A percentile compares a stretch with the other conserved stretches of the same genome.
These are phyloP conservation scores for Cistogaster globosa DNA, from an alignment of 2,888 invertebrate genomes.

Conservation along the genomic window DNA sequence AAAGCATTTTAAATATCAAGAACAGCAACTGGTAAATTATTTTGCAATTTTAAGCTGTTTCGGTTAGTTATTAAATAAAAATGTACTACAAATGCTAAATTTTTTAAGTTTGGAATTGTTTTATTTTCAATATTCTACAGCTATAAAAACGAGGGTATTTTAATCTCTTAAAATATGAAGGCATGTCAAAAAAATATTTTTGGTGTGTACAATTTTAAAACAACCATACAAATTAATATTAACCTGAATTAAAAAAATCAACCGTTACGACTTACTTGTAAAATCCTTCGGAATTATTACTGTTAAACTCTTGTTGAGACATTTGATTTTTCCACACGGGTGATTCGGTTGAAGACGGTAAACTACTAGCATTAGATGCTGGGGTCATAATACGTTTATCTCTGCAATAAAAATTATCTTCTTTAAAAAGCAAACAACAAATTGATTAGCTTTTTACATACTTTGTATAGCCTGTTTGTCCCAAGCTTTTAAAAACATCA, in stretches of 20 bases:
- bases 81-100: too few relatives aligned
- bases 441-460: slow-evolving; percentile 11
- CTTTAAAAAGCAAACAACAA: background rate
- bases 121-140: too few relatives aligned
- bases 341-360: slow-evolving; percentile 82
- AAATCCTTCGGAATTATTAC: slow-evolving; percentile 82
- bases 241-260: background rate
- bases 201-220: too few relatives aligned
- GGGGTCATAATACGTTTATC: slow-evolving; percentile 82
- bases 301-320: slow-evolving; percentile 82
- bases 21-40: too few relatives aligned
- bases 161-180: too few relatives aligned
- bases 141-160: too few relatives aligned
- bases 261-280: slow-evolving; percentile 76
- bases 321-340: slow-evolving; percentile 83
- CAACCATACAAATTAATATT: too few relatives aligned
- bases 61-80: too few relatives aligned
- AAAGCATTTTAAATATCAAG: too few relatives aligned
- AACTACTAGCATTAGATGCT: slow-evolving; percentile 80
- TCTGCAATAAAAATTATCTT: slow-evolving; percentile 71
- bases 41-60: too few relatives aligned
- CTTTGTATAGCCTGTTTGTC: slow-evolving; percentile 79
- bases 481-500: slow-evolving; percentile 82
- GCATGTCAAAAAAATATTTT: too few relatives aligned
- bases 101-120: too few relatives aligned